Conservation (phyloP, 2,888 invertebrate genomes). For the Gnatocerus cornutus region DNA sequence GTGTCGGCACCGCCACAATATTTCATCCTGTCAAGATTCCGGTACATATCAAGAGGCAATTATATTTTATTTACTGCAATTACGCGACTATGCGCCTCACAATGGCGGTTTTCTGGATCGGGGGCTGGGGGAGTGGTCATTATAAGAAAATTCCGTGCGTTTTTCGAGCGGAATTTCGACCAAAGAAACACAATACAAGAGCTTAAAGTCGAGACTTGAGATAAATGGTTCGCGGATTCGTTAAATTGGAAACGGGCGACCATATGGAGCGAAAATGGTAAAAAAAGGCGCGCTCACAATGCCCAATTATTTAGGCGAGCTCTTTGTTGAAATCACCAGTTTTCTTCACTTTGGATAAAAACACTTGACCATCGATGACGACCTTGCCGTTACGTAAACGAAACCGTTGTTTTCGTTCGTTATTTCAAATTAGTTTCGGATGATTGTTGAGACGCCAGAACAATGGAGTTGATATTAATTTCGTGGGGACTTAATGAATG, state of each 20-base stretch:
- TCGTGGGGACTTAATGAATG: slow-evolving; percentile 10
- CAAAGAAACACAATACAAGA: slow-evolving; percentile 60
- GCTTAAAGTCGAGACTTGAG: slow-evolving; percentile 55
- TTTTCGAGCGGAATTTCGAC: slow-evolving; percentile 60
- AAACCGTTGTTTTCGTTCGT: slow-evolving; percentile 30
- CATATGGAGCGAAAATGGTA: slow-evolving; percentile 46
- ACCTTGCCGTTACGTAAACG: slow-evolving; percentile 13
- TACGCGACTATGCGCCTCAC: slow-evolving; percentile 43
- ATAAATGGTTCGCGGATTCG: slow-evolving; percentile 57
- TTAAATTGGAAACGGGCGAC: slow-evolving; percentile 55
- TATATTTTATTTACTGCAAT: slow-evolving; percentile 51
- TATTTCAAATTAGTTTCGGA: slow-evolving; percentile 31
- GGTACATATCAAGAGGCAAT: slow-evolving; percentile 51
- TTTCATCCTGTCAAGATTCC: slow-evolving; percentile 42
- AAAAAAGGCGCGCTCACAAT: slow-evolving; percentile 16
- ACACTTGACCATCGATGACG: slow-evolving; percentile 9
- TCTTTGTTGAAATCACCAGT: background rate
- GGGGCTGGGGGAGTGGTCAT: slow-evolving; percentile 59
- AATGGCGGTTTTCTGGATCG: slow-evolving; percentile 29
- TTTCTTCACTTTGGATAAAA: slow-evolving; percentile 13
- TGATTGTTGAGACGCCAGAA: slow-evolving; percentile 14
- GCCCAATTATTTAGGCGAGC: slow-evolving; percentile 25
- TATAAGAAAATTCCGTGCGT: slow-evolving; percentile 63
- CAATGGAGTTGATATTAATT: slow-evolving; percentile 27
- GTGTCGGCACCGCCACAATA: slow-evolving; percentile 20